Evolutionary conservation across 2,797 vertebrate genomes (phyloP).

Genomic region (Scolopax bukidnonensis): DNA sequence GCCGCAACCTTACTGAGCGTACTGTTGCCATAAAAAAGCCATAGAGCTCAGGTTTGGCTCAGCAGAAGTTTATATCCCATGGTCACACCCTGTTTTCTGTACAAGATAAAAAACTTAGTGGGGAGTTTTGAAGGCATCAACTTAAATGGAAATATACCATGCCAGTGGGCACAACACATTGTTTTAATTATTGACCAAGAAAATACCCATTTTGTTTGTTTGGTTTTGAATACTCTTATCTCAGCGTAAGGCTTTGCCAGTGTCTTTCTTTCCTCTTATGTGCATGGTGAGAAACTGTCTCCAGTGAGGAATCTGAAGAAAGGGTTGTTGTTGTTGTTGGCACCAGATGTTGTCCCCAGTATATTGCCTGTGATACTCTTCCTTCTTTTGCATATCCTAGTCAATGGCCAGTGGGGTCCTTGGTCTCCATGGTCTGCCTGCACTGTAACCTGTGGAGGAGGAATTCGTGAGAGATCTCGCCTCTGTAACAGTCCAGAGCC

Average conservation of each 20-base stretch:
- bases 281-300: not conserved
- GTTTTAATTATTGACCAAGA: not conserved
- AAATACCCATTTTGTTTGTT: not conserved
- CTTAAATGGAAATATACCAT: not conserved
- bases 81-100: not conserved
- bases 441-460: conserved; percentile 91
- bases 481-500: conserved; percentile 93
- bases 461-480: conserved; percentile 85
- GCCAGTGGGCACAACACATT: not conserved
- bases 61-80: not conserved
- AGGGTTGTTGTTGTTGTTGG: not conserved
- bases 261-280: not conserved
- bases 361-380: not conserved
- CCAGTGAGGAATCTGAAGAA: not conserved
- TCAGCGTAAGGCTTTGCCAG: not conserved
- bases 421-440: conserved; percentile 98
- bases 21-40: not conserved
- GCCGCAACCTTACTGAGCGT: not conserved
- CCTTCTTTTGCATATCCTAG: conserved; percentile 69
- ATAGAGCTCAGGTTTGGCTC: not conserved
- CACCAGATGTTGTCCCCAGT: not conserved
- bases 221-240: not conserved
- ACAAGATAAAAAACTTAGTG: not conserved
- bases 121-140: not conserved
- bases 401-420: conserved; percentile 95